phyloP scores from a whole-genome alignment of 2,888 invertebrate species.

The Nomada hirtipes region DNA sequence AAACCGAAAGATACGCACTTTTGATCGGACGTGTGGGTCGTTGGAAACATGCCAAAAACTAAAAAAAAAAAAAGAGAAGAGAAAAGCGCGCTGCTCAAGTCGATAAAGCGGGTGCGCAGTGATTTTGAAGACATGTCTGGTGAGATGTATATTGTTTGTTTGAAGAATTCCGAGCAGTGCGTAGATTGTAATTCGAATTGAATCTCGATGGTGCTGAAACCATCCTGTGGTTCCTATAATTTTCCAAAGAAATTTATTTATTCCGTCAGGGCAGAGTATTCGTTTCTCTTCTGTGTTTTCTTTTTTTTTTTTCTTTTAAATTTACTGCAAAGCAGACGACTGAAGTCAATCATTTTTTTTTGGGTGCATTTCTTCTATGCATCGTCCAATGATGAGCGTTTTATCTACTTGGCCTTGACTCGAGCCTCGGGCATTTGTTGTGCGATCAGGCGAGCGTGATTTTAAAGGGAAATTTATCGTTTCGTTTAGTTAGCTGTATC shows the following conservation, averaged over 20 bases:
- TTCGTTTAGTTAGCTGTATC: neutral
- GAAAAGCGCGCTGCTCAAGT: conserved; percentile 36
- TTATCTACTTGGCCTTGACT: neutral
- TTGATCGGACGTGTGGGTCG: neutral
- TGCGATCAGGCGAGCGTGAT: neutral
- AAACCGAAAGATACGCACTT: neutral
- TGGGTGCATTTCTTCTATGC: neutral
- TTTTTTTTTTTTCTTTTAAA: neutral
- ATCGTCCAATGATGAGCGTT: neutral
- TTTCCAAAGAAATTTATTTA: neutral
- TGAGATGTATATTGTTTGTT: neutral
- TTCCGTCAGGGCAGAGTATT: neutral
- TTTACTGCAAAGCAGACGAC: conserved; percentile 19
- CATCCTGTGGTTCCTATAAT: conserved; percentile 4
- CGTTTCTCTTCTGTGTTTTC: neutral
- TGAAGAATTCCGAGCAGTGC: conserved; percentile 2
- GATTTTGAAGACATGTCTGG: neutral
- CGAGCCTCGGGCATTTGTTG: conserved; percentile 17
- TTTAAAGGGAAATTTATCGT: neutral
- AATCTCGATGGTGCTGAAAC: neutral
- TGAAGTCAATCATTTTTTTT: neutral
- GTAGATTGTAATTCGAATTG: conserved; percentile 5
- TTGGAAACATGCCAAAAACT: conserved; percentile 24
- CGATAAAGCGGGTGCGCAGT: conserved; percentile 1
- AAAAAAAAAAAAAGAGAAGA: neutral